phyloP scores from a whole-genome alignment of 2,113 vertebrate genomes.

The Heteronetta atricapilla region DNA sequence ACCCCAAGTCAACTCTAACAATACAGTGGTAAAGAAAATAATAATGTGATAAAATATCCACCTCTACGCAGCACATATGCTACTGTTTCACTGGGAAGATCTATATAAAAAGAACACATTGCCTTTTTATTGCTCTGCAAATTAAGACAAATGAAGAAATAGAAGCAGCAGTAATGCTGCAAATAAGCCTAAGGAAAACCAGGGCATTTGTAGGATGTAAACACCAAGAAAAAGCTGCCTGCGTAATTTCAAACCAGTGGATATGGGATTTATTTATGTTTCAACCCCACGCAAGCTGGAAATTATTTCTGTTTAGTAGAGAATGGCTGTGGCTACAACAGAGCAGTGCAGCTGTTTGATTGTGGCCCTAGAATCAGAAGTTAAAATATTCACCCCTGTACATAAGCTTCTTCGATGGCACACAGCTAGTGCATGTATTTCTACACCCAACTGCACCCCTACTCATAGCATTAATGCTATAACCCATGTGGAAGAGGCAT shows the following conservation, averaged over 20 bases:
- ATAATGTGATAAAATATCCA: background rate
- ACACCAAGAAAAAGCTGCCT: background rate
- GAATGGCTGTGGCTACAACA: background rate
- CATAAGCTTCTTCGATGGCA: background rate
- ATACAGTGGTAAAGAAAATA: background rate
- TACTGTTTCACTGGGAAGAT: background rate
- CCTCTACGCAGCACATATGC: background rate
- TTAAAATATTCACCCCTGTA: background rate
- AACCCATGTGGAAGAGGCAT: background rate
- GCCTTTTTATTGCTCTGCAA: background rate
- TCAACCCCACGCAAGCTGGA: background rate
- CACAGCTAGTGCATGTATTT: background rate
- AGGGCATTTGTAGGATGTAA: background rate
- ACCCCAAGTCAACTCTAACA: background rate
- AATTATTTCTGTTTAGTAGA: background rate
- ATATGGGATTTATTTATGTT: background rate
- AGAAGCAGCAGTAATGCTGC: background rate
- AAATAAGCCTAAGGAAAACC: background rate
- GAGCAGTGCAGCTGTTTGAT: background rate
- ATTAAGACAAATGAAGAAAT: conserved; percentile 23
- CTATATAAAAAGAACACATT: background rate
- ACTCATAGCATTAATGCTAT: background rate
- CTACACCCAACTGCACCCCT: background rate
- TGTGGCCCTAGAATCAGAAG: background rate
- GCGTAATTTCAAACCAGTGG: background rate